phyloP scores from a whole-genome alignment of 1,140 invertebrate species.

The Nixonia krombeini region DNA sequence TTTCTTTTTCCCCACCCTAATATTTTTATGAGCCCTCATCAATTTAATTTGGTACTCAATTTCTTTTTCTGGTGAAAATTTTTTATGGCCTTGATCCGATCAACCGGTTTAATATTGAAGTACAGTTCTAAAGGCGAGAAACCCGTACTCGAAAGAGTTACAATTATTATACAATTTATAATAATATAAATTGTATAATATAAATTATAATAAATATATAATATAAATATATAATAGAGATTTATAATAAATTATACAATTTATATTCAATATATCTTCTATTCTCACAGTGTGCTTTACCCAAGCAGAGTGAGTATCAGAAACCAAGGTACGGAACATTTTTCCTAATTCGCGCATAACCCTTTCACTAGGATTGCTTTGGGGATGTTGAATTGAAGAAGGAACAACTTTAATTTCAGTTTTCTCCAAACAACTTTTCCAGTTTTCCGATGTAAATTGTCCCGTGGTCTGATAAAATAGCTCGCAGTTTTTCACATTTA shows the following conservation, averaged over 20 bases:
- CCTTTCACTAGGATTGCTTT: constrained; percentile 36
- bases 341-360: constrained; percentile 53
- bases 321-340: constrained; percentile 49
- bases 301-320: constrained; percentile 31
- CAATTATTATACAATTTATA: no score
- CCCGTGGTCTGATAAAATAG: constrained; percentile 61
- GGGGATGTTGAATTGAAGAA: constrained; percentile 10
- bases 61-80: no score
- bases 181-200: no score
- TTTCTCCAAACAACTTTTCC: background rate
- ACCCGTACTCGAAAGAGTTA: constrained; percentile 54
- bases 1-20: no score
- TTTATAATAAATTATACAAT: no score
- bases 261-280: constrained; percentile 56
- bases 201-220: no score
- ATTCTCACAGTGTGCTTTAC: constrained; percentile 25
- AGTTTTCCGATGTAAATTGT: constrained; percentile 10
- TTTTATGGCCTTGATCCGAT: background rate
- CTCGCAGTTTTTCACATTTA: constrained; percentile 42
- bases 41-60: no score
- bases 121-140: constrained; percentile 55
- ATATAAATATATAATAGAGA: no score
- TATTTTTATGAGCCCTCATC: no score
- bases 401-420: background rate
- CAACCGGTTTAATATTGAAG: constrained; percentile 31